Percentiles rank a stretch among this genome's conserved stretches.
Evolutionary conservation across 1,140 invertebrate species (phyloP).

Genomic region (Pseudobourletiella spinata): DNA sequence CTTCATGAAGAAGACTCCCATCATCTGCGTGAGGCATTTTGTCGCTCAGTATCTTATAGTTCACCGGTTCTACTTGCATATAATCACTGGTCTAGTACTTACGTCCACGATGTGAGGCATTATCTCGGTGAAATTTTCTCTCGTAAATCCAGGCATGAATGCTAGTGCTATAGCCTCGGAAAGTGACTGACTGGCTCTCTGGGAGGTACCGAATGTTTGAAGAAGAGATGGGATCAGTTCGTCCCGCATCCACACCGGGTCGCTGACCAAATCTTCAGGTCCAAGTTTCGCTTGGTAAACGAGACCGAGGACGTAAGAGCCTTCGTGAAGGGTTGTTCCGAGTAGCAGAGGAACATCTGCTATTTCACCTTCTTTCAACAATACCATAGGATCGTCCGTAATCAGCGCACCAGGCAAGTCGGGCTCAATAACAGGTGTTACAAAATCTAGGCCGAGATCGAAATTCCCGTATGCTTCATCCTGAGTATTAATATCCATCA

Average conservation of each 20-base stretch:
- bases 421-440: constrained; percentile 22
- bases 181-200: constrained; percentile 4
- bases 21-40: constrained; percentile 20
- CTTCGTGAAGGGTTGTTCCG: constrained; percentile 28
- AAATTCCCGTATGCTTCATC: constrained; percentile 3
- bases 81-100: too few species aligned
- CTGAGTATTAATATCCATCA: not conserved
- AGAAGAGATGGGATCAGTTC: constrained; percentile 18
- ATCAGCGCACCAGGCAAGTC: constrained; percentile 21
- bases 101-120: constrained; percentile 10
- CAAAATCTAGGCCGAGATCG: not conserved
- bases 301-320: constrained; percentile 10
- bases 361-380: constrained; percentile 16
- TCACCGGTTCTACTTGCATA: too few species aligned
- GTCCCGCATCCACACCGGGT: constrained; percentile 17
- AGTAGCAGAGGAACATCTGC: constrained; percentile 20
- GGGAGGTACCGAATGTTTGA: not conserved
- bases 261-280: constrained; percentile 5
- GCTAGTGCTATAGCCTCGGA: constrained; percentile 8
- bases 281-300: constrained; percentile 7
- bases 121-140: constrained; percentile 14
- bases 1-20: constrained; percentile 27
- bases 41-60: not conserved
- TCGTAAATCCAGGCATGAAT: constrained; percentile 2
- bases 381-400: constrained; percentile 19